phyloP scores from a whole-genome alignment of 2,888 invertebrate genomes.

The Asteroscopus sphinx region DNA sequence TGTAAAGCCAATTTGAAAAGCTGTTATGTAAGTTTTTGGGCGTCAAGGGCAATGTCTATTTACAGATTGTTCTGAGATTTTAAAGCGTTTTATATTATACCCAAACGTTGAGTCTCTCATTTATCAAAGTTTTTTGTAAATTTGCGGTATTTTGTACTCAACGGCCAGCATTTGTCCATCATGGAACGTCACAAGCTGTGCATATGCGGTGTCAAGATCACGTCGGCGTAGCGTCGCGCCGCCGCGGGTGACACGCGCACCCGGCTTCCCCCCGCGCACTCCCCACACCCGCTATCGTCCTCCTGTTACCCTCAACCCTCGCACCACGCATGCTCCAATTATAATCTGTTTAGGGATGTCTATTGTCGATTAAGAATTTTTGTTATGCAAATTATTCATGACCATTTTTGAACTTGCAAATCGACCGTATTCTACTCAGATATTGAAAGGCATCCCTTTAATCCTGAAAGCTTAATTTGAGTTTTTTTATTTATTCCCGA shows the following conservation, averaged over 20 bases:
- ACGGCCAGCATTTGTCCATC: slow-evolving; percentile 66
- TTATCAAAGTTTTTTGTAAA: slow-evolving; percentile 46
- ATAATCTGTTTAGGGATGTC: slow-evolving; percentile 89
- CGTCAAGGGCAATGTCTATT: slow-evolving; percentile 44
- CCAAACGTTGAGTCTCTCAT: slow-evolving; percentile 9
- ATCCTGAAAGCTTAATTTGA: not conserved
- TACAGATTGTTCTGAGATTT: slow-evolving; percentile 24
- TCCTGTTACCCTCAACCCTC: slow-evolving; percentile 79
- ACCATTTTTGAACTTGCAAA: slow-evolving; percentile 6
- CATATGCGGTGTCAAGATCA: slow-evolving; percentile 88
- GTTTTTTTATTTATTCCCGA: slow-evolving; percentile 28
- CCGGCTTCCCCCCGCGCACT: slow-evolving; percentile 57
- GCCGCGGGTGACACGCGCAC: slow-evolving; percentile 81
- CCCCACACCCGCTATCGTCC: slow-evolving; percentile 62
- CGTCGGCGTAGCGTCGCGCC: slow-evolving; percentile 78
- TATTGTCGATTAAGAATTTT: slow-evolving; percentile 82
- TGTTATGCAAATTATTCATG: slow-evolving; percentile 48
- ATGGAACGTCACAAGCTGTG: slow-evolving; percentile 78
- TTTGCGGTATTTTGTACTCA: slow-evolving; percentile 62
- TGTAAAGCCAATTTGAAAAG: slow-evolving; percentile 44
- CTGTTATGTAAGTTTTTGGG: slow-evolving; percentile 37
- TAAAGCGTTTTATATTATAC: slow-evolving; percentile 23
- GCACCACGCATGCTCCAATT: slow-evolving; percentile 90
- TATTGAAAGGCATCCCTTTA: not conserved
- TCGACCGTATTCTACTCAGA: not conserved